Evolutionary conservation across 2,797 vertebrate species (phyloP), one percentile per base, ranked within the genome.

Genomic region (Sternarchorhynchus goeldii): DNA sequence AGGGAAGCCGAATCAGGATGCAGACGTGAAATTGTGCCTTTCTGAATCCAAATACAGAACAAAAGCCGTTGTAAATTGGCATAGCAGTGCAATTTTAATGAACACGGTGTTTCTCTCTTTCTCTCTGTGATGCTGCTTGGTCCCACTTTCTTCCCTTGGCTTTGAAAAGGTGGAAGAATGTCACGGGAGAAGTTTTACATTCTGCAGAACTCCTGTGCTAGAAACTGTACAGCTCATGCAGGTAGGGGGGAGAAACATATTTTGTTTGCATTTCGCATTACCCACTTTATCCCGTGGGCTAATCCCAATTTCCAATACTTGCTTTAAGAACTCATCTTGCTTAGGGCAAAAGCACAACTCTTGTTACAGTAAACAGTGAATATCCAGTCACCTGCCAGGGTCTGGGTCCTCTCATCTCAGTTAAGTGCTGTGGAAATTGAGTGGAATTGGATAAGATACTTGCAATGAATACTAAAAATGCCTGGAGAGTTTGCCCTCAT

Each of bases 171-270:
- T 86, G 96, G 95, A 86, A 92, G 94, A 32, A 92, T 95, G 78
- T 93, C 95, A 92, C 95, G 93, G 93, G 96, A 98, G 90, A 95
- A 91, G 89, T 99, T 99, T 93, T 95, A 96, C 94, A 95, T 99
- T 89, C 95, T 96, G 81, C 96, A 96, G 90, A 96, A 95, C 86
- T 92, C 95, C 81, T 97, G 95, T 93, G 94, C 94, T 91, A 93
- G 87, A 88, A 97, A 96, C 95, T 98, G 96, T 94, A 95, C 96
- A 5, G 85, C 91, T 14, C 90, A 92, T 78, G 92, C 90, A 88
- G 92, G 92, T 93, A 72, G 79, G 88, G 64, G n/a, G 17, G 6
- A 64, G 29, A 71, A 71, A 77, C 41, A 62, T 55, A 60, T 85
- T 78, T 72, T 69, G 62, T 68, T 69, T 56, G 32, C 18, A 41